phyloP scores from a whole-genome alignment of 2,113 vertebrate genomes.

The Sakesphorus luctuosus region DNA sequence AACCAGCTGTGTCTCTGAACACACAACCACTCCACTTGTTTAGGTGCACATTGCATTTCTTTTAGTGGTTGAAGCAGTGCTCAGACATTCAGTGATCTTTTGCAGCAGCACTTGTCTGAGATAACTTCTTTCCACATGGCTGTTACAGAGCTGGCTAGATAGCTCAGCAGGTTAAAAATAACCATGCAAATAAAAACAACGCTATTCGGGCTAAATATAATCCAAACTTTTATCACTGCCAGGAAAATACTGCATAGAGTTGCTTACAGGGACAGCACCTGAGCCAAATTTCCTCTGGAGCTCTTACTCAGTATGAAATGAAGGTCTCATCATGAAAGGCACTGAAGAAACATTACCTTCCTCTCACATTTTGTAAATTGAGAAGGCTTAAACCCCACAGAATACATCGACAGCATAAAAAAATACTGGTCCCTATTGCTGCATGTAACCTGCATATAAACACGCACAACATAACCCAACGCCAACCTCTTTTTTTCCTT shows the following conservation, averaged over 20 bases:
- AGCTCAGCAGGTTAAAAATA: constrained; percentile 46
- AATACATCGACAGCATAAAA: not conserved
- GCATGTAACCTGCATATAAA: not conserved
- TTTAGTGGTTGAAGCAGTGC: not conserved
- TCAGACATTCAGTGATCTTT: not conserved
- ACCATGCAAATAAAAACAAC: not conserved
- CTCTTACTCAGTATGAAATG: not conserved
- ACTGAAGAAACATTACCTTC: not conserved
- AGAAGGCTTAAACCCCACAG: not conserved
- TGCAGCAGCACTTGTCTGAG: not conserved
- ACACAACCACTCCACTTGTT: not conserved
- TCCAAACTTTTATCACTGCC: not conserved
- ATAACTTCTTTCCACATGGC: not conserved
- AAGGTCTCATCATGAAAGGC: not conserved
- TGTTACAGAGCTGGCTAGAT: not conserved
- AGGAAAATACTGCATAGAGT: not conserved
- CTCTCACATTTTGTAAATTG: not conserved
- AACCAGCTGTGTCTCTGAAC: not conserved
- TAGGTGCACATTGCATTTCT: not conserved
- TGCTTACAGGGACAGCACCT: not conserved
- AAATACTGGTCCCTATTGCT: not conserved
- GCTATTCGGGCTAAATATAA: not conserved
- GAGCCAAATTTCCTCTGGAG: not conserved
- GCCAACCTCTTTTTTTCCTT: rapidly evolving
- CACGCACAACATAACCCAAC: not conserved